Evolutionary conservation across 2,113 vertebrate genomes (phyloP), one percentile per base, ranked within the genome.

Genomic region (Antennarius striatus): DNA sequence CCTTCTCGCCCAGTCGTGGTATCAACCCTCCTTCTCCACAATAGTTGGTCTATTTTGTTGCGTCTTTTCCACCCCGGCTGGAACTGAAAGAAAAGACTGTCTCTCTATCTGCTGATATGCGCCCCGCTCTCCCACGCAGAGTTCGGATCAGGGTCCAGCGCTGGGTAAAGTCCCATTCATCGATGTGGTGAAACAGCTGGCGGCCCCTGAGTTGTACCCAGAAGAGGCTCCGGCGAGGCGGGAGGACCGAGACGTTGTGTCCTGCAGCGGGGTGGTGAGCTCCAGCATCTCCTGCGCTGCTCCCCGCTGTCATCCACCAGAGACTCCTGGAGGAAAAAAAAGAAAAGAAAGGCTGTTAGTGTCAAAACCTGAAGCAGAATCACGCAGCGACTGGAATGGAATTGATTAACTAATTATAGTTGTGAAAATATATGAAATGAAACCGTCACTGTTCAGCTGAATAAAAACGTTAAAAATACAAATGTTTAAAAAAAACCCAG

Each of bases 361-460:
- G 77, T 77, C 86, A 91, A 92, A 92, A 91, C 90, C 77, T 88
- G 90, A 91, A 88, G 87, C 87, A 92, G 92, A 92, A 70, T 86
- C 32, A 28, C 43, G 58, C 73, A 45, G 71, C 40, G 39, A 87
- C 87, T 88, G 90, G 91, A 93, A 86, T 85, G 89, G 92, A 89
- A 92, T 73, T 77, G 77, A 89, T 89, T 80, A 78, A 58, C 42
- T 43, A 10, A 43, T 12, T 12, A 11, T 10, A 43, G 42, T 43
- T 36, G 32, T 5, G 32, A 2, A 36, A 36, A 36, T 36, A 36
- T 36, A 36, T 36, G 4, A 4, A 36, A 36, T 36, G 32, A 36
- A 36, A 36, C 32, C 32, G 5, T 36, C 4, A 36, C 7, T 3
- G 32, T 4, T 36, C 32, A 36, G 7, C 32, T 5, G 3, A 36